These are phyloP conservation scores for Cataglyphis cursor DNA, from an alignment of 2,888 invertebrate species.

Conservation along the genomic window DNA sequence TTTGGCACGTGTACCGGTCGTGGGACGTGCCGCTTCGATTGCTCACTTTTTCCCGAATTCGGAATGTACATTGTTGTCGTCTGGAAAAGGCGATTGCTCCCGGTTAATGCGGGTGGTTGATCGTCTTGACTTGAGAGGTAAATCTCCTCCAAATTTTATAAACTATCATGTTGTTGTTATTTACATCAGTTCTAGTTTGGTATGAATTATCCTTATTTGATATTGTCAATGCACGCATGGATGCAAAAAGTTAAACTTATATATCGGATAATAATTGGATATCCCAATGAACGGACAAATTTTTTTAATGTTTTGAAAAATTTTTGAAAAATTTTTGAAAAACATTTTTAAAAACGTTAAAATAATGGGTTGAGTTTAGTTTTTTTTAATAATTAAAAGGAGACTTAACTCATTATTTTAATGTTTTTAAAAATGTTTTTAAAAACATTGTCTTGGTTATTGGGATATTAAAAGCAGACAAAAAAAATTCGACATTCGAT, in stretches of 20 bases:
- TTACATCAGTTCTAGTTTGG: background rate
- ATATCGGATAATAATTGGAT: background rate
- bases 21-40: slow-evolving; percentile 66
- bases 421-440: too few relatives aligned
- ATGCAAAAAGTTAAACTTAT: background rate
- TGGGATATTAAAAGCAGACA: background rate
- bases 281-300: background rate
- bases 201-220: background rate
- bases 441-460: too few relatives aligned
- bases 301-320: too few relatives aligned
- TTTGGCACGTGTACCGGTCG: slow-evolving; percentile 74
- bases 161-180: background rate
- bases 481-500: background rate
- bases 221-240: background rate
- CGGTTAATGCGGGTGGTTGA: slow-evolving; percentile 64
- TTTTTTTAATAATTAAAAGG: too few relatives aligned
- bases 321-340: too few relatives aligned
- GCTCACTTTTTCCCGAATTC: slow-evolving; percentile 80
- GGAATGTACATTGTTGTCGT: slow-evolving; percentile 78
- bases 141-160: background rate
- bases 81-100: slow-evolving; percentile 76
- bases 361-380: too few relatives aligned
- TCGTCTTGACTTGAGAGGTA: background rate
- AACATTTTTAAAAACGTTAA: too few relatives aligned
- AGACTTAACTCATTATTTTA: too few relatives aligned